phyloP scores from a whole-genome alignment of 2,797 vertebrate genomes.

The Fistularia tabacaria region DNA sequence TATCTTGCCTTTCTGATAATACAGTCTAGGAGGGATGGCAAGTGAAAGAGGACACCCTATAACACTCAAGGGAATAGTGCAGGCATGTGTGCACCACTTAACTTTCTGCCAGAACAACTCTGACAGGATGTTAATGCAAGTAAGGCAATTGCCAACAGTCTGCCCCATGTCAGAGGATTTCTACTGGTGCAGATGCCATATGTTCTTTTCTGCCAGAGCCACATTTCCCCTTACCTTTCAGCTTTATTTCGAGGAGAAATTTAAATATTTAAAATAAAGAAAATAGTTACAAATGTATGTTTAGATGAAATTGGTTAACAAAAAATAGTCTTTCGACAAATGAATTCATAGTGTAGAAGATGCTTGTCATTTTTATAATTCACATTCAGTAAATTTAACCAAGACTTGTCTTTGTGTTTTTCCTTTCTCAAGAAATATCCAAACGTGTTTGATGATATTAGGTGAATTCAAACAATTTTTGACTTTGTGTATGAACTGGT shows the following conservation, averaged over 20 bases:
- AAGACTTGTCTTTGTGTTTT: too few species aligned
- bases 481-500: too few species aligned
- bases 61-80: conserved; percentile 34
- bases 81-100: conserved; percentile 49
- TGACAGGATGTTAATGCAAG: conserved; percentile 60
- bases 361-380: too few species aligned
- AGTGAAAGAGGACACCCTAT: conserved; percentile 40
- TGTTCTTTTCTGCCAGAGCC: conserved; percentile 53
- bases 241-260: conserved; percentile 36
- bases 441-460: too few species aligned
- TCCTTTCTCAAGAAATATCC: too few species aligned
- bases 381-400: too few species aligned
- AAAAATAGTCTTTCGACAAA: conserved; percentile 28
- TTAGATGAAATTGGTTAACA: conserved; percentile 45
- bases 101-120: conserved; percentile 60
- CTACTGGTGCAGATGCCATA: conserved; percentile 61
- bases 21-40: conserved; percentile 22
- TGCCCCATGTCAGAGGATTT: conserved; percentile 53
- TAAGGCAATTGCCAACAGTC: conserved; percentile 51
- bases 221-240: conserved; percentile 50
- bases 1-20: conserved; percentile 36
- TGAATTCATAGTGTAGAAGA: not conserved
- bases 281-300: conserved; percentile 30
- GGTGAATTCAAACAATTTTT: too few species aligned
- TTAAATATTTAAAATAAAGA: too few species aligned